Evolutionary conservation across 2,113 vertebrate species (phyloP).

Genomic region (Poeciliopsis turrubarensis): DNA sequence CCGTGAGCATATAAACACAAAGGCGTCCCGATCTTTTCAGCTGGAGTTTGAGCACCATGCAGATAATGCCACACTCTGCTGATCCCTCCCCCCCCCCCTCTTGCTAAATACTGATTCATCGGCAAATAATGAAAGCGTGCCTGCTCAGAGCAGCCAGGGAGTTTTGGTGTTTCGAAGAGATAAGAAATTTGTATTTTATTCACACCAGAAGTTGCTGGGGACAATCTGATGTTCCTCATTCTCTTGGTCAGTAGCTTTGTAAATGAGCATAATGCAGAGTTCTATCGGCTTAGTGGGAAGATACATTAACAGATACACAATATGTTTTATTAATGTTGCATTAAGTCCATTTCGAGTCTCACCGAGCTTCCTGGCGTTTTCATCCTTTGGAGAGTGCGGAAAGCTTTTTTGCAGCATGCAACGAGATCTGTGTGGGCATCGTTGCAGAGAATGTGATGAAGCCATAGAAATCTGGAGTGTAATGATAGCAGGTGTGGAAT

Average conservation of each 20-base stretch:
- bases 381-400: no score
- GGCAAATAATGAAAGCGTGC: constrained; percentile 66
- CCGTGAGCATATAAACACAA: constrained; percentile 1
- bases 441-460: constrained; percentile 6
- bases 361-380: no score
- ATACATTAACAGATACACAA: constrained; percentile 57
- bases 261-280: constrained; percentile 58
- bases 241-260: constrained; percentile 61
- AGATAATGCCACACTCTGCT: constrained; percentile 69
- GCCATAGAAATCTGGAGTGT: constrained; percentile 38
- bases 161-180: constrained; percentile 73
- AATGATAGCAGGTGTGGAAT: constrained; percentile 63
- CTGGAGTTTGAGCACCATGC: constrained; percentile 58
- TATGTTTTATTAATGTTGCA: no score
- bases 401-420: no score
- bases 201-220: constrained; percentile 59
- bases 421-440: no score
- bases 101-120: constrained; percentile 62
- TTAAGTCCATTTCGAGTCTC: no score
- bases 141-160: constrained; percentile 60
- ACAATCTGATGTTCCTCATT: constrained; percentile 72
- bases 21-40: constrained; percentile 48
- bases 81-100: not conserved
- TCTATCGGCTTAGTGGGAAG: constrained; percentile 39
- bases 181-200: constrained; percentile 71